Base-by-base conservation (phyloP, 2,888 invertebrate genomes). In the Resseliella maxima region DNA sequence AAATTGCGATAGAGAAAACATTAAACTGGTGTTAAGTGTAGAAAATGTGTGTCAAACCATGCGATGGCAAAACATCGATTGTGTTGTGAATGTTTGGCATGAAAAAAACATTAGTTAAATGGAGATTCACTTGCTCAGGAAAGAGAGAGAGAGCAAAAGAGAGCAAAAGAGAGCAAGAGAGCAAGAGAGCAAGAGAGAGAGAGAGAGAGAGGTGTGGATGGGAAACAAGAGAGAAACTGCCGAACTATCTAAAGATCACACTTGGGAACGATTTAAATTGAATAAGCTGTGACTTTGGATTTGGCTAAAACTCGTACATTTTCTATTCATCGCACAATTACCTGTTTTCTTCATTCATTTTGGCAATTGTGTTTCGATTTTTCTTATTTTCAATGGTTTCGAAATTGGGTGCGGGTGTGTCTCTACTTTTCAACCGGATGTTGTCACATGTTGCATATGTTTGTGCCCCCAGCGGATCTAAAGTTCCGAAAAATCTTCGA, bases 171-270 rank as follows among this genome's bases (percentile, higher is more conserved):
- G n/a, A n/a, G n/a, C n/a, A n/a, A n/a, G n/a, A n/a, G n/a, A n/a
- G n/a, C n/a, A n/a, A n/a, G n/a, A n/a, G n/a, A n/a, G n/a, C n/a
- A n/a, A n/a, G n/a, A n/a, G n/a, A n/a, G n/a, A n/a, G n/a, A n/a
- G n/a, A n/a, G n/a, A n/a, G n/a, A n/a, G n/a, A n/a, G n/a, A n/a
- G n/a, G n/a, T 15, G 8, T 12, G 10, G 8, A 12, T 15, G 10
- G 10, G 24, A n/a, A 64, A 18, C 18, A 18, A 18, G 18, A 50
- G 18, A 50, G 18, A 50, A 50, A 8, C 38, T 6, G 0, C 83
- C 38, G n/a, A 83, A 83, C 83, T 83, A 83, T 83, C n/a, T 38
- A 83, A 83, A 83, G 83, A n/a, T 83, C 83, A 83, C 83, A 83
- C 38, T 36, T 0, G 83, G 83, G 83, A 38, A n/a, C 83, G 38